These are phyloP conservation scores for Brachypalpus laphriformis DNA, from an alignment of 2,888 invertebrate species.

Conservation along the genomic window DNA sequence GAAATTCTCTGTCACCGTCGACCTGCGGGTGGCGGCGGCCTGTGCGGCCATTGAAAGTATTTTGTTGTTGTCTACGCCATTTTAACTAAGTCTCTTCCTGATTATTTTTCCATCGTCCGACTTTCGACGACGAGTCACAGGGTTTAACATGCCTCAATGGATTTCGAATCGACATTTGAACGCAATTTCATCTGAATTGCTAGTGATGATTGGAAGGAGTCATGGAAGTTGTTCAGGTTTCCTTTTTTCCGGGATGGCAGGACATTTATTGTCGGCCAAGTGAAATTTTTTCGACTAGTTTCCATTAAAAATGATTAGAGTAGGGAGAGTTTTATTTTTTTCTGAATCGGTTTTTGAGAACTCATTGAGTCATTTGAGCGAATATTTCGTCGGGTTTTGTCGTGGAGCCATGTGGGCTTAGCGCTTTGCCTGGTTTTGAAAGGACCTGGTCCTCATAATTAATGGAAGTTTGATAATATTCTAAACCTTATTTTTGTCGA, in stretches of 20 bases:
- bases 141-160: slow-evolving; percentile 40
- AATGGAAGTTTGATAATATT: too few relatives aligned
- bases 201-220: slow-evolving; percentile 26
- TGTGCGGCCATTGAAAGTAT: background rate
- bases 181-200: slow-evolving; percentile 51
- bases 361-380: background rate
- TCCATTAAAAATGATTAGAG: slow-evolving; percentile 42
- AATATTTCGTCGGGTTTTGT: background rate
- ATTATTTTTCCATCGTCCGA: slow-evolving; percentile 42
- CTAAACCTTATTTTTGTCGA: too few relatives aligned
- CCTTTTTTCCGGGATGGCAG: background rate
- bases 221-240: slow-evolving; percentile 1
- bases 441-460: too few relatives aligned
- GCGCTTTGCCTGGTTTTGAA: too few relatives aligned
- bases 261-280: background rate
- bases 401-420: too few relatives aligned
- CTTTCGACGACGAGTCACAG: slow-evolving; percentile 22
- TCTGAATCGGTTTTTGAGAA: background rate
- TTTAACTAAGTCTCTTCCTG: slow-evolving; percentile 29
- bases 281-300: background rate
- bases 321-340: background rate
- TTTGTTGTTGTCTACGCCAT: slow-evolving; percentile 38
- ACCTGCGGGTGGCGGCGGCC: background rate
- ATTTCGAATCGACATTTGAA: slow-evolving; percentile 46
- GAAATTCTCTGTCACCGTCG: background rate